phyloP scores from a whole-genome alignment of 2,888 invertebrate species.

The Lithophane socia region DNA sequence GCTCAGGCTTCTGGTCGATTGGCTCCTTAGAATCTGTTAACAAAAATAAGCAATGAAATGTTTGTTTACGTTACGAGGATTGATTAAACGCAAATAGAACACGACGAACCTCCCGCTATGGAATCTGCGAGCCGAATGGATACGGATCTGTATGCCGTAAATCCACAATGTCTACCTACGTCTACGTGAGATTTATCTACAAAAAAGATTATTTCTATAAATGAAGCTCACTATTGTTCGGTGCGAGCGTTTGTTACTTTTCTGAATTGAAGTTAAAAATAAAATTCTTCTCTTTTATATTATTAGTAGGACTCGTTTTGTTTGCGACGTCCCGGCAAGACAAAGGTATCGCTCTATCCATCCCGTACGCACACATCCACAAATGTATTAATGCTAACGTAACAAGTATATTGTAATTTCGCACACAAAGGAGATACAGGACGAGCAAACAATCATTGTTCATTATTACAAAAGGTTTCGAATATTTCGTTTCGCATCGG shows the following conservation, averaged over 20 bases:
- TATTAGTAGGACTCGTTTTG: constrained; percentile 89
- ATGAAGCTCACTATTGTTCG: constrained; percentile 89
- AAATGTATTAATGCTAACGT: constrained; percentile 86
- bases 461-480: constrained; percentile 90
- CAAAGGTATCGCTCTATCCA: constrained; percentile 89
- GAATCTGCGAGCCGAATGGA: constrained; percentile 83
- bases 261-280: constrained; percentile 90
- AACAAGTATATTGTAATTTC: constrained; percentile 90
- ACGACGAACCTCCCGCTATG: constrained; percentile 82
- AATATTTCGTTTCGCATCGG: constrained; percentile 89
- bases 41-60: constrained; percentile 70
- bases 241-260: constrained; percentile 88
- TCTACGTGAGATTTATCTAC: constrained; percentile 89
- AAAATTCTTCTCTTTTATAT: constrained; percentile 90
- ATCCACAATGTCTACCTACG: constrained; percentile 84
- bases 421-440: constrained; percentile 89
- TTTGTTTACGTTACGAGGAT: constrained; percentile 58
- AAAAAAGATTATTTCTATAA: constrained; percentile 90
- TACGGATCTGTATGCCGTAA: constrained; percentile 80
- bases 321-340: constrained; percentile 89
- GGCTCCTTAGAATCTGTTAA: constrained; percentile 88
- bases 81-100: constrained; percentile 60
- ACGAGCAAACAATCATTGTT: constrained; percentile 90
- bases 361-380: constrained; percentile 87
- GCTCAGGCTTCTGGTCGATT: constrained; percentile 90